phyloP scores from a whole-genome alignment of 2,113 vertebrate genomes.

The Sitta europaea region DNA sequence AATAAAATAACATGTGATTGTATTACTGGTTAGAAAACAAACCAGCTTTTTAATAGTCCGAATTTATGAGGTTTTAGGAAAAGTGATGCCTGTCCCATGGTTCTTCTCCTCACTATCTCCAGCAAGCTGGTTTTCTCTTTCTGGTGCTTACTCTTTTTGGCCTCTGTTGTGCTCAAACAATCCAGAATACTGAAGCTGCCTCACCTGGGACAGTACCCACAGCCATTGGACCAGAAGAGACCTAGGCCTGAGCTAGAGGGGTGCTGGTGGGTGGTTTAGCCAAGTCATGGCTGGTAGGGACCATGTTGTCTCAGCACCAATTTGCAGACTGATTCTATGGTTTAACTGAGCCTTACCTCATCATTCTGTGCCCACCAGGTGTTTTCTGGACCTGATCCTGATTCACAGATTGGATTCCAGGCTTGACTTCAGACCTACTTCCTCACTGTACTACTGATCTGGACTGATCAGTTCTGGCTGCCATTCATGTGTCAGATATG shows the following conservation, averaged over 20 bases:
- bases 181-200: background rate
- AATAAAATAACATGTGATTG: background rate
- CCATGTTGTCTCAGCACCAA: background rate
- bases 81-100: background rate
- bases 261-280: background rate
- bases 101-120: background rate
- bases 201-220: background rate
- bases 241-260: background rate
- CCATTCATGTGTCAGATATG: background rate
- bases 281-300: background rate
- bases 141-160: background rate
- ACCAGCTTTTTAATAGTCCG: background rate
- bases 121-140: background rate
- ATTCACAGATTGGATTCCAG: background rate
- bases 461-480: background rate
- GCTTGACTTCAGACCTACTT: background rate
- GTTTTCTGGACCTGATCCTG: background rate
- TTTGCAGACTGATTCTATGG: background rate
- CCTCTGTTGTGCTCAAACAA: background rate
- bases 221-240: background rate
- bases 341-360: background rate
- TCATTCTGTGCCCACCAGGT: too few relatives aligned
- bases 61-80: background rate
- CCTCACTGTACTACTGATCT: background rate
- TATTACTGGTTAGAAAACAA: background rate